phyloP scores from a whole-genome alignment of 2,888 invertebrate genomes.

The Agonopterix alstromeriana region DNA sequence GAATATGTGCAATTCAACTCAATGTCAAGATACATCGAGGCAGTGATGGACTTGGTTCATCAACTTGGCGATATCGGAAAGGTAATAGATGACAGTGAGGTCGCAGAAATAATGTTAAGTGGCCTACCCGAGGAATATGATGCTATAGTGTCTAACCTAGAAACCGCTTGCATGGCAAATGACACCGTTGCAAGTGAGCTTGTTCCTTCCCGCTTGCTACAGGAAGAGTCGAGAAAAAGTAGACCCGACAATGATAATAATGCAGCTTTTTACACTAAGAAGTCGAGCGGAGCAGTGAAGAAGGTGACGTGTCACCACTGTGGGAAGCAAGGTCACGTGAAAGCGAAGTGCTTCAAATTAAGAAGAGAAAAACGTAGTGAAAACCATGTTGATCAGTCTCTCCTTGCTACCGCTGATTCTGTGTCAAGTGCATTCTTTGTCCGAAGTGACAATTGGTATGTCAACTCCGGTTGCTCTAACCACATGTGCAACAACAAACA shows the following conservation, averaged over 20 bases:
- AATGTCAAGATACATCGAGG: background rate
- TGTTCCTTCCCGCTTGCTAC: background rate
- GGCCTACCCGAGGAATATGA: constrained; percentile 4
- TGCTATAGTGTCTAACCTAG: background rate
- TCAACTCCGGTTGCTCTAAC: background rate
- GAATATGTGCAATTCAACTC: background rate
- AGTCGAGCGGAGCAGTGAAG: background rate
- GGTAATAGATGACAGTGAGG: background rate
- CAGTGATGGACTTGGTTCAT: background rate
- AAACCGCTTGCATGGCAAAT: background rate
- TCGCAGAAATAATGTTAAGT: background rate
- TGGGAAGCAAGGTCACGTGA: background rate
- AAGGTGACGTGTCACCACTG: background rate
- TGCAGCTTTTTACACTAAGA: background rate
- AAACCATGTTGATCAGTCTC: too few relatives aligned
- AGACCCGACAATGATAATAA: background rate
- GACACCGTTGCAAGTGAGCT: background rate
- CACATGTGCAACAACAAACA: background rate
- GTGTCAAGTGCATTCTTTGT: background rate
- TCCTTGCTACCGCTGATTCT: background rate
- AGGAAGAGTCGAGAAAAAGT: background rate
- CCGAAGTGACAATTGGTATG: background rate
- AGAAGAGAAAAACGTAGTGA: too few relatives aligned
- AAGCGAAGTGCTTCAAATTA: background rate
- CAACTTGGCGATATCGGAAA: background rate